phyloP scores from a whole-genome alignment of 2,888 invertebrate species.

The Sialis lutaria region DNA sequence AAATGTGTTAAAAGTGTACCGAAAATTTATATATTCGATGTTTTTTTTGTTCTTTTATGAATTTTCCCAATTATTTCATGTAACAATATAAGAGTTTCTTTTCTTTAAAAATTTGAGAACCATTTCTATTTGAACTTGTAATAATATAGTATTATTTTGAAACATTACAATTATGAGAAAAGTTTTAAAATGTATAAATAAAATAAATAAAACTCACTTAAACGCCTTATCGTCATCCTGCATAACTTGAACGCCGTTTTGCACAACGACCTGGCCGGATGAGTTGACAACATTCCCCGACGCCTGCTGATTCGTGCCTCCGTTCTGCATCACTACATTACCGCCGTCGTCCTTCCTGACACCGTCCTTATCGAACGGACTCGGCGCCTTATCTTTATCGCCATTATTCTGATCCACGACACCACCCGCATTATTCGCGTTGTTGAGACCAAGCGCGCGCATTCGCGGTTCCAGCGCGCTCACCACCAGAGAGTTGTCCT shows the following conservation, averaged over 20 bases:
- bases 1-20: too few species aligned
- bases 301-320: slow-evolving; percentile 25
- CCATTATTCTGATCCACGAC: slow-evolving; percentile 29
- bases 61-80: too few species aligned
- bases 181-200: slow-evolving; percentile 6
- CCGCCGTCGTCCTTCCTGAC: slow-evolving; percentile 31
- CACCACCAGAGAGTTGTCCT: slow-evolving; percentile 33
- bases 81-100: too few species aligned
- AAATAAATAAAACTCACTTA: slow-evolving; percentile 47
- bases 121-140: too few species aligned
- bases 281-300: slow-evolving; percentile 25
- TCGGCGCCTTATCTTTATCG: slow-evolving; percentile 36
- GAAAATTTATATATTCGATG: too few species aligned
- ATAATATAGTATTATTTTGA: too few species aligned
- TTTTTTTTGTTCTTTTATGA: too few species aligned
- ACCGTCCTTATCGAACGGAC: slow-evolving; percentile 28
- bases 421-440: slow-evolving; percentile 24
- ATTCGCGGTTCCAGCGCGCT: slow-evolving; percentile 43
- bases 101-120: too few species aligned
- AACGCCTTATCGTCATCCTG: slow-evolving; percentile 79
- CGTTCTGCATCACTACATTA: slow-evolving; percentile 33
- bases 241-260: slow-evolving; percentile 44
- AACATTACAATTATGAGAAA: not conserved
- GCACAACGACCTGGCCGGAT: slow-evolving; percentile 33
- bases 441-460: slow-evolving; percentile 42